Conservation (phyloP, 2,888 invertebrate species). For the Nowickia ferox region DNA sequence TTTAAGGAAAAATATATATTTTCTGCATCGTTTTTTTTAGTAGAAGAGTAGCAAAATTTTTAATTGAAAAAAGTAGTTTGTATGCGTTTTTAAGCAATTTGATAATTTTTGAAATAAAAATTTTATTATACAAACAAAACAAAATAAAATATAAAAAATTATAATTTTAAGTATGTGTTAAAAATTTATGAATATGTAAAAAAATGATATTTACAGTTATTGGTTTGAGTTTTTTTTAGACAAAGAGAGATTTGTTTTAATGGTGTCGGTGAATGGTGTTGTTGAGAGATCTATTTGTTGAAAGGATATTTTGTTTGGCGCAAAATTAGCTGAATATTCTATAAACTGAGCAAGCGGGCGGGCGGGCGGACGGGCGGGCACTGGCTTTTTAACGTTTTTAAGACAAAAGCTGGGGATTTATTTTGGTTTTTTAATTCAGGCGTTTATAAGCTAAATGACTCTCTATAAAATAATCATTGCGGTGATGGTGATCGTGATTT, state of each 20-base stretch:
- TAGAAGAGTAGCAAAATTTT: slow-evolving; percentile 41
- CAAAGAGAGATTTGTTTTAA: slow-evolving; percentile 70
- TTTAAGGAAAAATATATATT: slow-evolving; percentile 26
- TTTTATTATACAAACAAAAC: slow-evolving; percentile 69
- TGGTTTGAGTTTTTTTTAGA: slow-evolving; percentile 63
- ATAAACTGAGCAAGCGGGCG: slow-evolving; percentile 62
- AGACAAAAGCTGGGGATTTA: slow-evolving; percentile 52
- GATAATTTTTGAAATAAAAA: slow-evolving; percentile 32
- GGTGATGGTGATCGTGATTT: slow-evolving; percentile 15
- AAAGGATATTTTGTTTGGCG: slow-evolving; percentile 51
- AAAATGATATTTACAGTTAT: slow-evolving; percentile 80
- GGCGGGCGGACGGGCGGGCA: slow-evolving; percentile 14
- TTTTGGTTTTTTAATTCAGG: slow-evolving; percentile 23
- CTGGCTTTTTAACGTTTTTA: slow-evolving; percentile 26
- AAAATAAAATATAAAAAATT: slow-evolving; percentile 64
- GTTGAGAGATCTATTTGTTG: slow-evolving; percentile 60
- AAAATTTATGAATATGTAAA: slow-evolving; percentile 57
- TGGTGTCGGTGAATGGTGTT: slow-evolving; percentile 72
- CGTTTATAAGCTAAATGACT: slow-evolving; percentile 33
- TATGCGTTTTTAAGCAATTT: slow-evolving; percentile 59
- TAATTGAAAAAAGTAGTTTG: slow-evolving; percentile 28
- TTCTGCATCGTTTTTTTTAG: slow-evolving; percentile 31
- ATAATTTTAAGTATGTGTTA: slow-evolving; percentile 39
- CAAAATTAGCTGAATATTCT: slow-evolving; percentile 65
- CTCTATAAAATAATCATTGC: slow-evolving; percentile 34